A percentile compares a stretch with the other conserved stretches of the same genome.
Conservation (phyloP, 2,113 vertebrate species). For the Phyllostomus discolor region DNA sequence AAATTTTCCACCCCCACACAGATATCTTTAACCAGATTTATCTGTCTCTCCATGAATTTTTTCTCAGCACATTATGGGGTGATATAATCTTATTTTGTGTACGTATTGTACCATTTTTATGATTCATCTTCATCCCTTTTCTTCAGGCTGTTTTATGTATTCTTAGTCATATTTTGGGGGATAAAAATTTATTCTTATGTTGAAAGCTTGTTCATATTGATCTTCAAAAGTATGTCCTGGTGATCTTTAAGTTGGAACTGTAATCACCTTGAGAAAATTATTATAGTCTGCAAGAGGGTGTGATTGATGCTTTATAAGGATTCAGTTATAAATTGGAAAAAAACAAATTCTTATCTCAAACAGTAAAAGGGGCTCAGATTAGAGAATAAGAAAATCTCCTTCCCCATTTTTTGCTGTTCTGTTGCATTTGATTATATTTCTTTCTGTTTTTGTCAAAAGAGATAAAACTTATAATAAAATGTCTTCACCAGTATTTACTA, state of each 20-base stretch:
- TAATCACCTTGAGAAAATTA: conserved; percentile 5
- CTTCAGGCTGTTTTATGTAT: neutral
- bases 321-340: conserved; percentile 19
- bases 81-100: neutral
- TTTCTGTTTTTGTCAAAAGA: neutral
- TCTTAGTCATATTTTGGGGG: neutral
- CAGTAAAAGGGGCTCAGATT: neutral
- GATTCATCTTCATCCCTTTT: neutral
- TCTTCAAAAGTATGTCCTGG: neutral
- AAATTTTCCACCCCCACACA: neutral
- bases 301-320: neutral
- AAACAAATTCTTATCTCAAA: neutral
- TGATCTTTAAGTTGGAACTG: neutral
- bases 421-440: neutral
- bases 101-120: neutral
- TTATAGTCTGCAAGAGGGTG: neutral
- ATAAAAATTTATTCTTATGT: neutral
- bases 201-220: neutral
- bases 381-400: neutral
- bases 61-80: neutral
- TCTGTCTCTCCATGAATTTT: neutral
- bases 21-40: neutral
- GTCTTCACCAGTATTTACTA: neutral
- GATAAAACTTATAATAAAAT: neutral
- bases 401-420: neutral